Conservation (phyloP, 2,888 invertebrate species). For the Hedya salicella region DNA sequence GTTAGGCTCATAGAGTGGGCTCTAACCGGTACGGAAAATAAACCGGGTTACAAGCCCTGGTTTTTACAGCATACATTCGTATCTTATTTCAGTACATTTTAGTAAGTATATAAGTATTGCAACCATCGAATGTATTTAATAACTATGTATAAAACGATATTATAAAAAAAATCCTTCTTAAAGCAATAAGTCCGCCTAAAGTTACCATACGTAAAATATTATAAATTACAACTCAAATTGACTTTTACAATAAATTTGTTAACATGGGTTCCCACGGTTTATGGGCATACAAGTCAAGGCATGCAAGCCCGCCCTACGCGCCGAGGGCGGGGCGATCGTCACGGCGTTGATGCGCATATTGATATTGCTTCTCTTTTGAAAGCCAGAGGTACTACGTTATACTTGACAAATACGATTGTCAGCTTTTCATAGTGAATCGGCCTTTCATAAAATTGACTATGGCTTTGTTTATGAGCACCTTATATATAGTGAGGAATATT, state of each 20-base stretch:
- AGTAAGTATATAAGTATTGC: constrained; percentile 25
- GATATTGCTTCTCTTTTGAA: no score
- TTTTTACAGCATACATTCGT: background rate
- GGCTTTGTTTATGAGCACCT: no score
- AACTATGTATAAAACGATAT: constrained; percentile 30
- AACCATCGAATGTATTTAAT: constrained; percentile 33
- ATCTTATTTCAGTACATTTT: background rate
- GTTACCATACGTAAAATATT: constrained; percentile 15
- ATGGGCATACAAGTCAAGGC: background rate
- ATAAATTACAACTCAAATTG: constrained; percentile 31
- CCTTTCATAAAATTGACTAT: no score
- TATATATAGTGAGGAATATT: no score
- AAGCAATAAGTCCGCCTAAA: constrained; percentile 12
- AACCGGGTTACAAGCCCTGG: no score
- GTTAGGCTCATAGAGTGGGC: no score
- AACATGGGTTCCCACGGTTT: constrained; percentile 1
- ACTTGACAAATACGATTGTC: no score
- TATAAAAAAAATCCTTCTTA: constrained; percentile 30
- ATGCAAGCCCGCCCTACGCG: background rate
- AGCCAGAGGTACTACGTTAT: no score
- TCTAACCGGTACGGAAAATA: no score
- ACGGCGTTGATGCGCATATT: background rate
- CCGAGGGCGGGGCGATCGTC: background rate
- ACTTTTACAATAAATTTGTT: constrained; percentile 22
- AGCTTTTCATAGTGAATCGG: no score